These are phyloP conservation scores for human (Homo sapiens) DNA, from an alignment of 2,113 vertebrate species.

Conservation along the genomic window GRCh38 chr19:58294501-58295000, in stretches of 20 bases:
- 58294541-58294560: neutral
- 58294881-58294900: conserved; percentile 67
- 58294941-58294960: conserved; percentile 71
- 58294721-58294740: conserved; percentile 75
- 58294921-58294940: conserved; percentile 75
- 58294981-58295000: conserved; percentile 65
- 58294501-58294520: no score
- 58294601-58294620: conserved; percentile 76
- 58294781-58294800: conserved; percentile 83
- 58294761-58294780: conserved; percentile 79
- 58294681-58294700: conserved; percentile 80
- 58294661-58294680: conserved; percentile 74
- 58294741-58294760: conserved; percentile 78
- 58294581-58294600: conserved; percentile 78
- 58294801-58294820: conserved; percentile 76
- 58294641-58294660: conserved; percentile 68
- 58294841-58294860: conserved; percentile 78
- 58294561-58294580: conserved; percentile 70
- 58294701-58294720: conserved; percentile 72
- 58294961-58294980: conserved; percentile 75
- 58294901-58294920: conserved; percentile 74
- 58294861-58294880: conserved; percentile 75
- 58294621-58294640: conserved; percentile 73
- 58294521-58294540: fast-evolving
- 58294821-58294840: conserved; percentile 73